A percentile compares a stretch with the other conserved stretches of the same genome.
phyloP scores from a whole-genome alignment of 1,140 invertebrate genomes.

The Drosophila pachea region DNA sequence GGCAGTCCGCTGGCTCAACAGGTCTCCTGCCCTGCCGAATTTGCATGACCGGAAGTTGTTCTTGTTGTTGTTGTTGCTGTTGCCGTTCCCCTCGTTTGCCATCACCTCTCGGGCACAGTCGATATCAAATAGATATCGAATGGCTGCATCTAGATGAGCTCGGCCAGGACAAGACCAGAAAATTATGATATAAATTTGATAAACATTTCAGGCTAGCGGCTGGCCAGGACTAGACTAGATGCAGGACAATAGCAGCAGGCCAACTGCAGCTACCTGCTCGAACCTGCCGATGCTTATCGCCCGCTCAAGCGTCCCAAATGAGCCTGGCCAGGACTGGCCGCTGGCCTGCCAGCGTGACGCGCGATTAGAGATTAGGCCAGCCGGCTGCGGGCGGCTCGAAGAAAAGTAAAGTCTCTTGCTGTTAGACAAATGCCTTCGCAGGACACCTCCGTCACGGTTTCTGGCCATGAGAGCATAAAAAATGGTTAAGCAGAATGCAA shows the following conservation, averaged over 20 bases:
- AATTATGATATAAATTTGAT: too few relatives aligned
- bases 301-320: conserved; percentile 65
- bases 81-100: conserved; percentile 22
- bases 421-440: conserved; percentile 52
- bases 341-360: conserved; percentile 63
- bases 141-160: too few relatives aligned
- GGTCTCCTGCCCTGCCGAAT: conserved; percentile 50
- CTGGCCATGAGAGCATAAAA: not conserved
- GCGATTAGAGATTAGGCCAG: conserved; percentile 68
- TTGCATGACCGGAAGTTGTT: conserved; percentile 64
- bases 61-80: too few relatives aligned
- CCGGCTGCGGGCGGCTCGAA: conserved; percentile 32
- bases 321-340: conserved; percentile 44
- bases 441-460: conserved; percentile 28
- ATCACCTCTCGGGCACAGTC: too few relatives aligned
- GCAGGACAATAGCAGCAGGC: too few relatives aligned
- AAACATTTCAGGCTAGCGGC: too few relatives aligned
- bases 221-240: too few relatives aligned
- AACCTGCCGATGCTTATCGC: conserved; percentile 72
- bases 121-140: too few relatives aligned
- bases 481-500: too few relatives aligned
- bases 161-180: too few relatives aligned
- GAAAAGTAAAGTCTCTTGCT: conserved; percentile 45
- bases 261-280: conserved; percentile 62
- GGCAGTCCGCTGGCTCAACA: conserved; percentile 35